phyloP scores from a whole-genome alignment of 2,888 invertebrate genomes.

The Nomada ruficornis region DNA sequence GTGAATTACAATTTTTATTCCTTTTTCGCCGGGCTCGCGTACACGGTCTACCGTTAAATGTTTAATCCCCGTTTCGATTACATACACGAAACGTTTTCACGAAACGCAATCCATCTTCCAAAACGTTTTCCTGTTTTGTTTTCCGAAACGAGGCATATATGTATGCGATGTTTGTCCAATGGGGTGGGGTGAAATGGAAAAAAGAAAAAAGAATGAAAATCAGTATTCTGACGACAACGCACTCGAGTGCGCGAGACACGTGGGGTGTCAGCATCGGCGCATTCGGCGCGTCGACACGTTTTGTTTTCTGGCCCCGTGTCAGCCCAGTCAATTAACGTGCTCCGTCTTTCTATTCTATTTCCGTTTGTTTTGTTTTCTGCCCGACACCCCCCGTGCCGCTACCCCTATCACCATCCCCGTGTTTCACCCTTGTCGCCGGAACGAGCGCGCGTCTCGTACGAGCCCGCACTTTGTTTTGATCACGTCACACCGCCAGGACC shows the following conservation, averaged over 20 bases:
- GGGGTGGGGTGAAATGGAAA: no score
- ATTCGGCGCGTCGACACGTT: slow-evolving; percentile 66
- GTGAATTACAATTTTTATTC: slow-evolving; percentile 16
- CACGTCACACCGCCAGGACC: slow-evolving; percentile 63
- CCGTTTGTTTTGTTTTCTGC: slow-evolving; percentile 51
- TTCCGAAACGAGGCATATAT: neutral
- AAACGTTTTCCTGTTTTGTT: neutral
- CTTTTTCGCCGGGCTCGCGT: neutral
- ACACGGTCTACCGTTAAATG: slow-evolving; percentile 1
- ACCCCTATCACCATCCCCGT: slow-evolving; percentile 11
- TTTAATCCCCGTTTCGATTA: slow-evolving; percentile 39
- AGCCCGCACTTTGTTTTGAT: slow-evolving; percentile 72
- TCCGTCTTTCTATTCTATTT: slow-evolving; percentile 61
- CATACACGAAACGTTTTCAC: neutral
- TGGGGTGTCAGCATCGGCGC: slow-evolving; percentile 65
- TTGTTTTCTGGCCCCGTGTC: slow-evolving; percentile 67
- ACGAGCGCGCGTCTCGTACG: neutral
- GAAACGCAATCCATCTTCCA: slow-evolving; percentile 19
- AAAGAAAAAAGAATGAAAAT: slow-evolving; percentile 30
- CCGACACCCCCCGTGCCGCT: slow-evolving; percentile 6
- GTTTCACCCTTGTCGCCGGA: neutral
- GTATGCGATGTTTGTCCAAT: neutral
- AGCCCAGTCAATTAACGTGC: slow-evolving; percentile 69
- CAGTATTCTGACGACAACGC: slow-evolving; percentile 47
- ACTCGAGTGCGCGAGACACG: slow-evolving; percentile 60